Evolutionary conservation across 2,888 invertebrate genomes (phyloP).

Genomic region (Serrognathus titanus): DNA sequence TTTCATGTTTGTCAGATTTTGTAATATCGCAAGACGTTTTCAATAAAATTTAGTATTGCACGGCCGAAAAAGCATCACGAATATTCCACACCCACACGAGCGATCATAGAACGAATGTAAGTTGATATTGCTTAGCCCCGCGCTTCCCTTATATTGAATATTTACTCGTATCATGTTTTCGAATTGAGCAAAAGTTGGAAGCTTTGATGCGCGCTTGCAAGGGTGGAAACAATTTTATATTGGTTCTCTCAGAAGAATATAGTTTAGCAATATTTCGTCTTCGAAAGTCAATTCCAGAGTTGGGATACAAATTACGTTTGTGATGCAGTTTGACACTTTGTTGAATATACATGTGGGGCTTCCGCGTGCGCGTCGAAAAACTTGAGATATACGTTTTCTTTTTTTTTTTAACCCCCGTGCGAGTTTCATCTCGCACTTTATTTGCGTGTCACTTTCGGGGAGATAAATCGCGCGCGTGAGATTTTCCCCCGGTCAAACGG

Average conservation of each 20-base stretch:
- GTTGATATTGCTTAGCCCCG: slow-evolving; percentile 3
- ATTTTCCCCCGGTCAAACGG: too few relatives aligned
- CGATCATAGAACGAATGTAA: too few relatives aligned
- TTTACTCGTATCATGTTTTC: slow-evolving; percentile 35
- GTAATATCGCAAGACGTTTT: too few relatives aligned
- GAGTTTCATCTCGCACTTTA: too few relatives aligned
- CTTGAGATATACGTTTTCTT: not conserved
- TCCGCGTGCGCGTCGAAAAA: not conserved
- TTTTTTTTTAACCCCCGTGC: not conserved
- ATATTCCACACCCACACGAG: too few relatives aligned
- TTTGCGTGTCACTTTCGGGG: too few relatives aligned
- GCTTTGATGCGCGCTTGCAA: slow-evolving; percentile 35
- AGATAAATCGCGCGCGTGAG: too few relatives aligned
- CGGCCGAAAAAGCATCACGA: too few relatives aligned
- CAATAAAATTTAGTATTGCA: too few relatives aligned
- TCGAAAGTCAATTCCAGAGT: slow-evolving; percentile 39
- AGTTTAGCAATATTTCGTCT: slow-evolving; percentile 42
- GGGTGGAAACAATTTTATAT: slow-evolving; percentile 38
- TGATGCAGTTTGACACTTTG: slow-evolving; percentile 42
- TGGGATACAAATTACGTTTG: slow-evolving; percentile 43
- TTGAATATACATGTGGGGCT: slow-evolving; percentile 5
- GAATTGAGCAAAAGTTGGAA: slow-evolving; percentile 33
- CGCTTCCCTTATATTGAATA: slow-evolving; percentile 28
- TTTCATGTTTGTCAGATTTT: too few relatives aligned
- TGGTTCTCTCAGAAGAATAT: slow-evolving; percentile 38